These are phyloP conservation scores for Ptycholaimellus sp. DNA, from an alignment of 2,888 invertebrate genomes.

Conservation along the genomic window DNA sequence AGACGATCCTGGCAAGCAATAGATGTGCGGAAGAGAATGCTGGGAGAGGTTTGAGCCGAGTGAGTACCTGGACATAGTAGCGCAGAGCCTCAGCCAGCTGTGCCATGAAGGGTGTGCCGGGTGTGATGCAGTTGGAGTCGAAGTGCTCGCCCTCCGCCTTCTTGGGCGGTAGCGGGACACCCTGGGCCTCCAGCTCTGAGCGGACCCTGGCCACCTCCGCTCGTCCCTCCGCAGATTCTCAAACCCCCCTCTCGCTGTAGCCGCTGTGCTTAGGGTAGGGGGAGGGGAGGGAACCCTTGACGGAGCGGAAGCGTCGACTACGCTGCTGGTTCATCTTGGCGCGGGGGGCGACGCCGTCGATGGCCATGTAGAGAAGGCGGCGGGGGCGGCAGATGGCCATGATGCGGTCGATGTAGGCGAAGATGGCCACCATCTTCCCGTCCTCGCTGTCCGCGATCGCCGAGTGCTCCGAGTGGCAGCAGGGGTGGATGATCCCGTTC, in stretches of 20 bases:
- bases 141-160: slow-evolving; percentile 78
- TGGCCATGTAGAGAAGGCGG: slow-evolving; percentile 89
- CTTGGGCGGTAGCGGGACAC: slow-evolving; percentile 31
- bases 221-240: background rate
- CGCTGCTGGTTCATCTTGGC: slow-evolving; percentile 99
- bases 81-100: slow-evolving; percentile 45
- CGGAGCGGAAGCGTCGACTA: slow-evolving; percentile 81
- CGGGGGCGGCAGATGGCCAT: slow-evolving; percentile 38
- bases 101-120: slow-evolving; percentile 95
- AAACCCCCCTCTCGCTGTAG: too few species aligned
- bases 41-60: too few species aligned
- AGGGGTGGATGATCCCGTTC: slow-evolving; percentile 99
- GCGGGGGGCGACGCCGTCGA: slow-evolving; percentile 73
- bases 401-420: slow-evolving; percentile 85
- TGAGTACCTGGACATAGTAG: slow-evolving; percentile 40
- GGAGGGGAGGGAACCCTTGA: too few species aligned
- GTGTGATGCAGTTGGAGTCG: slow-evolving; percentile 96
- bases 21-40: too few species aligned
- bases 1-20: slow-evolving; percentile 62
- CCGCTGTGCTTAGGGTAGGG: too few species aligned
- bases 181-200: slow-evolving; percentile 17
- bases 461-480: slow-evolving; percentile 91
- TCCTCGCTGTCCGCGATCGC: slow-evolving; percentile 92
- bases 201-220: background rate
- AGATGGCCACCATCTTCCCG: slow-evolving; percentile 98